Conservation (phyloP, 1,140 invertebrate species). For the Diabrotica undecimpunctata region DNA sequence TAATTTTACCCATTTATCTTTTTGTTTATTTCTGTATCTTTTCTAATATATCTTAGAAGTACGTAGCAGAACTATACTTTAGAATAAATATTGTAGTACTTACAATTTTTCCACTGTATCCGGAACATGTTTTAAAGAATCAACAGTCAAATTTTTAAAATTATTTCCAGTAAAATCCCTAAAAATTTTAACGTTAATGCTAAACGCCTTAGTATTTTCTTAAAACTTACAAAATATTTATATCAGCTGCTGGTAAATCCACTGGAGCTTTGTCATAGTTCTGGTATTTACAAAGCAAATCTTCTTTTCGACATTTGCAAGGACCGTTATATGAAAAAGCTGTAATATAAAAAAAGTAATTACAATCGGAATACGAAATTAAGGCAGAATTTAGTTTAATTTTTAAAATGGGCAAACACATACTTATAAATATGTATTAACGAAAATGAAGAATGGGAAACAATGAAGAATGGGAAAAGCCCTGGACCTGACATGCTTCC, state of each 20-base stretch:
- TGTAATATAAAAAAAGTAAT: constrained; percentile 11
- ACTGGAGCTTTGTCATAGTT: constrained; percentile 22
- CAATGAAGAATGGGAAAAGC: too few relatives aligned
- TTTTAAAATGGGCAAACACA: too few relatives aligned
- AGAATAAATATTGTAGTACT: constrained; percentile 7
- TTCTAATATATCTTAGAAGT: too few relatives aligned
- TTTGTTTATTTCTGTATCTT: too few relatives aligned
- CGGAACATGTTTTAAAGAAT: constrained; percentile 23
- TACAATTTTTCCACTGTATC: constrained; percentile 25
- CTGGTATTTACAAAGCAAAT: constrained; percentile 28
- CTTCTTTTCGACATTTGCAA: constrained; percentile 25
- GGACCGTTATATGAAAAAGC: constrained; percentile 27
- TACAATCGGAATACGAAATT: too few relatives aligned
- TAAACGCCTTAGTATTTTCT: constrained; percentile 1
- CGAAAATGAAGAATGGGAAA: too few relatives aligned
- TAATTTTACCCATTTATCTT: too few relatives aligned
- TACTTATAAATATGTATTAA: too few relatives aligned
- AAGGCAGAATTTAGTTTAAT: too few relatives aligned
- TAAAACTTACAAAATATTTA: constrained; percentile 29
- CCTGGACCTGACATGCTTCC: too few relatives aligned
- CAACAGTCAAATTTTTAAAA: constrained; percentile 16
- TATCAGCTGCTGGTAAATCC: constrained; percentile 25
- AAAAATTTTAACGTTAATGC: constrained; percentile 6
- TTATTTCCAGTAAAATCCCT: constrained; percentile 32
- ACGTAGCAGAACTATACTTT: too few relatives aligned